A percentile compares a stretch with the other conserved stretches of the same genome.
phyloP scores from a whole-genome alignment of 2,888 invertebrate genomes.

The Epiblema foenella region DNA sequence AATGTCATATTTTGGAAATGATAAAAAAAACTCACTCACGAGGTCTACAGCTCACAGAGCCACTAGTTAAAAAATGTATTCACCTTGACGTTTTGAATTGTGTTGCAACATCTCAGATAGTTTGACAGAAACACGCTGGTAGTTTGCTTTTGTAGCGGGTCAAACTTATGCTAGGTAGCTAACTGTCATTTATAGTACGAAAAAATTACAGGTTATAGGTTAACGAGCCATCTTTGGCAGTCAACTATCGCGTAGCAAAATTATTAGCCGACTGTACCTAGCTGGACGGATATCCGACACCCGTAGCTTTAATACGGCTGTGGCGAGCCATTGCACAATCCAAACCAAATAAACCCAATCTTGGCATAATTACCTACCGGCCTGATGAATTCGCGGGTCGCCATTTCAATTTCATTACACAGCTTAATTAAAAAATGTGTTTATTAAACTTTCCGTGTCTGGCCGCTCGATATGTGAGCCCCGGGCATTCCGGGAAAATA shows the following conservation, averaged over 20 bases:
- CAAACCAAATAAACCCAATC: conserved; percentile 78
- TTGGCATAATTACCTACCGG: conserved; percentile 77
- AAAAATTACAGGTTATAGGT: background rate
- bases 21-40: no score
- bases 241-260: conserved; percentile 15
- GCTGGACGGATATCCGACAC: conserved; percentile 79
- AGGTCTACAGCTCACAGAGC: no score
- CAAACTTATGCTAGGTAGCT: background rate
- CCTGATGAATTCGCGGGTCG: conserved; percentile 73
- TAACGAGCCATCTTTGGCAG: background rate
- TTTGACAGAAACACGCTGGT: no score
- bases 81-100: background rate
- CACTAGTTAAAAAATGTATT: no score
- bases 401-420: conserved; percentile 64
- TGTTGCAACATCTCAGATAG: no score
- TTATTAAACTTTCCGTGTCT: conserved; percentile 56
- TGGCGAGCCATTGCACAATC: conserved; percentile 71
- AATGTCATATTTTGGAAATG: no score
- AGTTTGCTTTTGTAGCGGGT: no score
- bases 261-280: conserved; percentile 63
- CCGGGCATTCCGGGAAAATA: conserved; percentile 46
- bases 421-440: conserved; percentile 70
- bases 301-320: conserved; percentile 71
- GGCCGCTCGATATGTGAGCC: conserved; percentile 34
- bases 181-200: no score